Percentiles rank a stretch among this genome's conserved stretches.
These are phyloP conservation scores for Tetraneura akinire DNA, from an alignment of 1,140 invertebrate species.

Conservation along the genomic window DNA sequence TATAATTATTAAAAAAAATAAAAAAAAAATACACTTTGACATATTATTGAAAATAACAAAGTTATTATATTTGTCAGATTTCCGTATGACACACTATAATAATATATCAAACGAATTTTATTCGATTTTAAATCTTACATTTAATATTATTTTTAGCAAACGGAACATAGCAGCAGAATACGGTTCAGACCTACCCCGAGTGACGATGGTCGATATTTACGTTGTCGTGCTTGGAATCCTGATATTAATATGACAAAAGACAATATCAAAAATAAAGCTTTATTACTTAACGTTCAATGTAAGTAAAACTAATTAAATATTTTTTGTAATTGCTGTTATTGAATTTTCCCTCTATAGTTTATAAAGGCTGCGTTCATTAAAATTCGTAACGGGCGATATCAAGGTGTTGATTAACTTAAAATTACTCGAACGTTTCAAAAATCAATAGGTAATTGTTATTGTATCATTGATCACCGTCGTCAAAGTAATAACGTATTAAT, in stretches of 20 bases:
- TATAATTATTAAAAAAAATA: no score
- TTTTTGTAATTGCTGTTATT: background rate
- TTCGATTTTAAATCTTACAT: background rate
- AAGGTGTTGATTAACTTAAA: background rate
- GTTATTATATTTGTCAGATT: no score
- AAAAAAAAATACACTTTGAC: no score
- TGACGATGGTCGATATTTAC: conserved; percentile 79
- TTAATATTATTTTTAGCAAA: conserved; percentile 23
- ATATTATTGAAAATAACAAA: no score
- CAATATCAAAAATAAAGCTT: conserved; percentile 30
- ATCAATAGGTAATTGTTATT: no score
- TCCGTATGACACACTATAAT: no score
- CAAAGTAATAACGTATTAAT: no score
- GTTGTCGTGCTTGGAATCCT: conserved; percentile 84
- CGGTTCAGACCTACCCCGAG: conserved; percentile 71
- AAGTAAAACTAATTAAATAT: background rate
- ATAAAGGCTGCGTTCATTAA: background rate
- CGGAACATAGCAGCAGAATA: conserved; percentile 76
- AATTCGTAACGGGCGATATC: background rate
- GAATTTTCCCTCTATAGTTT: background rate
- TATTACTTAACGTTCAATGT: conserved; percentile 35
- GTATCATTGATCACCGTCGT: background rate
- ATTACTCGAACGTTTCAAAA: background rate
- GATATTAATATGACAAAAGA: conserved; percentile 66
- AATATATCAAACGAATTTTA: background rate